These are phyloP conservation scores for Stegophylla sp. DNA, from an alignment of 2,888 invertebrate species.

Conservation along the genomic window DNA sequence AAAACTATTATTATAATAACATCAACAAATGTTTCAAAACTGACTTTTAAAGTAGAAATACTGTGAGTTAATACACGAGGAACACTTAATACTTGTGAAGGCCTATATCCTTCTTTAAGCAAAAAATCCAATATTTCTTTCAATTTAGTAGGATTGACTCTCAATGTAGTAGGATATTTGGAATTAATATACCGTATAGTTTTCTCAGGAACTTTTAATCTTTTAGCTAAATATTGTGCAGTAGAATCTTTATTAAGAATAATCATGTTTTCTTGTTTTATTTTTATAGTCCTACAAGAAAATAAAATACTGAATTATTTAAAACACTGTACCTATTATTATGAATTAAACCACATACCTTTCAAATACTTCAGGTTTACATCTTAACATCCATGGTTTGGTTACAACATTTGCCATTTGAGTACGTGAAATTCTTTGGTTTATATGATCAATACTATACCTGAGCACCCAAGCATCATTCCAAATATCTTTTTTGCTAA, in stretches of 20 bases:
- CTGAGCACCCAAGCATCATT: constrained; percentile 73
- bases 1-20: neutral
- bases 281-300: constrained; percentile 17
- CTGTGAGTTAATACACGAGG: constrained; percentile 53
- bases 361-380: constrained; percentile 69
- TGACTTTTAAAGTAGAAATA: constrained; percentile 47
- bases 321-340: constrained; percentile 5
- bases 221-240: constrained; percentile 46
- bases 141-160: constrained; percentile 44
- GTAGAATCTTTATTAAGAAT: constrained; percentile 43
- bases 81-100: constrained; percentile 5
- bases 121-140: constrained; percentile 50
- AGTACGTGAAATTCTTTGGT: constrained; percentile 67
- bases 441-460: constrained; percentile 69
- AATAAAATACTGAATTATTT: neutral
- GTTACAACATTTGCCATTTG: constrained; percentile 67
- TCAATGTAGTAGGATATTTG: constrained; percentile 44
- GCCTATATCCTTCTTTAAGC: constrained; percentile 14
- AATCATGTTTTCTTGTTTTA: constrained; percentile 39
- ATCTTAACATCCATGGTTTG: constrained; percentile 75
- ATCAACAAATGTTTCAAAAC: constrained; percentile 3
- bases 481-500: constrained; percentile 68
- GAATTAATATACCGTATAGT: constrained; percentile 6
- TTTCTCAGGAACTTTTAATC: constrained; percentile 40
- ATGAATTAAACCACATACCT: constrained; percentile 65